These are phyloP conservation scores for Idaea aversata DNA, from an alignment of 2,888 invertebrate species.

Conservation along the genomic window DNA sequence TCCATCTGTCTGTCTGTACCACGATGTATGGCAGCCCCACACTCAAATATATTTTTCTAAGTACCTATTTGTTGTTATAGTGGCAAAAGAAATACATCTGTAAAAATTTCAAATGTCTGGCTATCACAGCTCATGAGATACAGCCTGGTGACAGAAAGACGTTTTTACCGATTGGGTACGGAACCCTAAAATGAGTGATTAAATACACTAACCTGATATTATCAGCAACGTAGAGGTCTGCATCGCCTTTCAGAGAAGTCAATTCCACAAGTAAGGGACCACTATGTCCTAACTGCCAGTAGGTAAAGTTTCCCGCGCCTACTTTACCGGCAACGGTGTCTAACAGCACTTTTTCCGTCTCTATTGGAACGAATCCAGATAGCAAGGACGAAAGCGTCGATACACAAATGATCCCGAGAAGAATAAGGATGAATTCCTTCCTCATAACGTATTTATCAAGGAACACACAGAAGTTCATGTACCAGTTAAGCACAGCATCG, in stretches of 20 bases:
- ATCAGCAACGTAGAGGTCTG: conserved; percentile 69
- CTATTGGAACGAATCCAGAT: conserved; percentile 49
- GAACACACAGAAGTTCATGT: background rate
- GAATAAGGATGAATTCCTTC: conserved; percentile 59
- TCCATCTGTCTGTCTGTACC: too few species aligned
- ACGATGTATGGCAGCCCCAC: too few species aligned
- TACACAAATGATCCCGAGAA: conserved; percentile 61
- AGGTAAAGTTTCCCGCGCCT: conserved; percentile 69
- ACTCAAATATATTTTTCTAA: too few species aligned
- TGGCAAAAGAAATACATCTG: too few species aligned
- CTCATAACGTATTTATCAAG: conserved; percentile 41
- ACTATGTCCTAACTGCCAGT: conserved; percentile 66
- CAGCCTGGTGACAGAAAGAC: too few species aligned
- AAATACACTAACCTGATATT: conserved; percentile 48
- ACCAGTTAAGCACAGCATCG: too few species aligned
- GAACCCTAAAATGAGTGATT: too few species aligned
- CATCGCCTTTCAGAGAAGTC: conserved; percentile 63
- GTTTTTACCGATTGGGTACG: too few species aligned
- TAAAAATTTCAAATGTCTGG: too few species aligned
- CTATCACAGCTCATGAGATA: too few species aligned
- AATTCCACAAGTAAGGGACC: conserved; percentile 64
- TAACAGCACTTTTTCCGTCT: conserved; percentile 55
- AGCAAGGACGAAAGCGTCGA: conserved; percentile 61
- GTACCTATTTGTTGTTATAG: too few species aligned
- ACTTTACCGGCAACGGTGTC: conserved; percentile 63